A percentile compares a stretch with the other conserved stretches of the same genome.
Evolutionary conservation across 2,797 vertebrate species (phyloP).

Genomic region (Mormyrops boulengeri): DNA sequence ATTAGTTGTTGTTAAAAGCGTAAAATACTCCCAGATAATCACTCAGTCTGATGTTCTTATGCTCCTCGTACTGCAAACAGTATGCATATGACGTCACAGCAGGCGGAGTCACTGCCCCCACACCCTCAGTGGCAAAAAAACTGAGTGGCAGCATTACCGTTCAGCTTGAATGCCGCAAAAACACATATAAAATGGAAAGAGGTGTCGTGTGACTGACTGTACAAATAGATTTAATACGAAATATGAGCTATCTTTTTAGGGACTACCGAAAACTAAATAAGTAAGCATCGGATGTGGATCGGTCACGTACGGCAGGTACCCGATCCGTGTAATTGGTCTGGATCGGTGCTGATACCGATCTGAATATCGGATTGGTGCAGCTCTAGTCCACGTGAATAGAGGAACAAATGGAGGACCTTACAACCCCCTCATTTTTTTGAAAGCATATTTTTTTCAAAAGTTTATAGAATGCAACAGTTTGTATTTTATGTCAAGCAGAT

Average conservation of each 20-base stretch:
- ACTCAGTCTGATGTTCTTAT: neutral
- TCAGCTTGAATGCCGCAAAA: neutral
- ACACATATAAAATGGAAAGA: neutral
- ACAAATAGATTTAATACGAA: neutral
- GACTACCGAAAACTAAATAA: neutral
- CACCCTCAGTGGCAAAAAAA: neutral
- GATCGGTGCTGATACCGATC: neutral
- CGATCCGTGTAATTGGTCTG: neutral
- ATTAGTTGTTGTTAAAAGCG: neutral
- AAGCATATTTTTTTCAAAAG: neutral
- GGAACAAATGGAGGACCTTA: neutral
- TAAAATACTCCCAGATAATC: neutral
- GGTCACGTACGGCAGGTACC: neutral
- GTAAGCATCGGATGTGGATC: neutral
- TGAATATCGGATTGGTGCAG: neutral
- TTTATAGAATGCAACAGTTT: neutral
- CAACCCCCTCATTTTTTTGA: neutral
- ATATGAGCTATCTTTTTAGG: neutral
- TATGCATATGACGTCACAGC: neutral
- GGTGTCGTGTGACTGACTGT: neutral
- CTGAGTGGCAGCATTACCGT: neutral
- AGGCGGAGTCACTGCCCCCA: neutral
- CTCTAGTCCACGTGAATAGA: neutral
- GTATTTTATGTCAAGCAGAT: neutral
- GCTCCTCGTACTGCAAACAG: neutral